Conservation (phyloP, 2,888 invertebrate species). For the Idaea aversata region DNA sequence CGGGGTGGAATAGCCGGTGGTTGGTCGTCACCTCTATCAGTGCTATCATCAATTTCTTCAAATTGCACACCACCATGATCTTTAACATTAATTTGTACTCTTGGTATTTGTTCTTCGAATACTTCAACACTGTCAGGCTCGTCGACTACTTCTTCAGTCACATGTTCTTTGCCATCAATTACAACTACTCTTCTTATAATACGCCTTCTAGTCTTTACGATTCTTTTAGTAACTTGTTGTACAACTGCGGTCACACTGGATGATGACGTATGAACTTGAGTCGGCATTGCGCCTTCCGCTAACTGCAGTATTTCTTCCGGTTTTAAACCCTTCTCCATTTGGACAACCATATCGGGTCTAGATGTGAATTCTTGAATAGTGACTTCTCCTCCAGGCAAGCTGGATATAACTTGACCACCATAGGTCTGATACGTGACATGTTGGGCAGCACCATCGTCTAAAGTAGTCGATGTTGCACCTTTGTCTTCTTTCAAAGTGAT, state of each 20-base stretch:
- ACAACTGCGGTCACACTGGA: slow-evolving; percentile 89
- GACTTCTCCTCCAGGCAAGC: slow-evolving; percentile 82
- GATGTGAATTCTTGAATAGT: slow-evolving; percentile 84
- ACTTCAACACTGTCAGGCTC: slow-evolving; percentile 90
- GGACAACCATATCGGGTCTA: slow-evolving; percentile 81
- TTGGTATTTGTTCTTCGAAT: slow-evolving; percentile 85
- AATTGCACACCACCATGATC: slow-evolving; percentile 76
- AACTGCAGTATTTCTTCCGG: slow-evolving; percentile 71
- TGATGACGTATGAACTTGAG: slow-evolving; percentile 81
- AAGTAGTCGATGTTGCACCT: slow-evolving; percentile 78
- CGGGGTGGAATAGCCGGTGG: slow-evolving; percentile 39
- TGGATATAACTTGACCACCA: slow-evolving; percentile 82
- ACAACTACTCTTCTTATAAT: slow-evolving; percentile 88
- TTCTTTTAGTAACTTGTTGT: slow-evolving; percentile 88
- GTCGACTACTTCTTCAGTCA: slow-evolving; percentile 90
- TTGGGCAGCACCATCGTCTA: slow-evolving; percentile 82
- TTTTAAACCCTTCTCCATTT: slow-evolving; percentile 77
- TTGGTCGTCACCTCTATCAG: slow-evolving; percentile 38
- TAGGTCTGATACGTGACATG: slow-evolving; percentile 82
- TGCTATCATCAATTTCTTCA: slow-evolving; percentile 50
- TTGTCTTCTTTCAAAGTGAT: slow-evolving; percentile 84
- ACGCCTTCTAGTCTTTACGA: slow-evolving; percentile 87
- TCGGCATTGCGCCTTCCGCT: slow-evolving; percentile 60
- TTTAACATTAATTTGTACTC: slow-evolving; percentile 84
- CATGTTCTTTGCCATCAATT: slow-evolving; percentile 90